These are phyloP conservation scores for Podarcis raffonei DNA, from an alignment of 2,113 vertebrate genomes.

Conservation along the genomic window DNA sequence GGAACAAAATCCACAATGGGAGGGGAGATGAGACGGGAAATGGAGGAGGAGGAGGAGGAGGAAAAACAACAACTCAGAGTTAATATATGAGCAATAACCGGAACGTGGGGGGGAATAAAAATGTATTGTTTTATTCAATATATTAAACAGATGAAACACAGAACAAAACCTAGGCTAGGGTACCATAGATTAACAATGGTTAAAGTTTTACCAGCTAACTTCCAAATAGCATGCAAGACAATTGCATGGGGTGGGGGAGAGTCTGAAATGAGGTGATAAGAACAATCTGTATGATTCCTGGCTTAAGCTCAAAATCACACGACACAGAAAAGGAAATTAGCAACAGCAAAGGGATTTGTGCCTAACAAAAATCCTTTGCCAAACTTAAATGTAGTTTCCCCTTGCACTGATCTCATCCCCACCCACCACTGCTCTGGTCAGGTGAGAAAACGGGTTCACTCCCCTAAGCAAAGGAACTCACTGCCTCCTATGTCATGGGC, in stretches of 20 bases:
- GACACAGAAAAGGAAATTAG: neutral
- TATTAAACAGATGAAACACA: constrained; percentile 67
- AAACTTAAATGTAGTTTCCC: neutral
- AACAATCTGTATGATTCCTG: neutral
- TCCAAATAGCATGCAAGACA: neutral
- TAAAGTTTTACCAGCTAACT: neutral
- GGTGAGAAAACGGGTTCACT: neutral
- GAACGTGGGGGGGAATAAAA: constrained; percentile 69
- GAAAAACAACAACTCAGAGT: constrained; percentile 79
- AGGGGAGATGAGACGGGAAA: constrained; percentile 76
- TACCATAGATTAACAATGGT: constrained; percentile 43
- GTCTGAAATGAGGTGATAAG: neutral
- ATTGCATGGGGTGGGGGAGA: neutral
- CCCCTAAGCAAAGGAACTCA: neutral
- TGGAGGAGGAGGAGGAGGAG: neutral
- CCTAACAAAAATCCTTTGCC: neutral
- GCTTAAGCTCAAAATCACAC: neutral
- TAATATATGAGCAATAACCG: constrained; percentile 82
- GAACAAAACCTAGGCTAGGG: constrained; percentile 32
- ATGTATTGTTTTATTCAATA: constrained; percentile 14
- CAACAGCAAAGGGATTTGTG: neutral
- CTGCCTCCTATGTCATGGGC: too few relatives aligned
- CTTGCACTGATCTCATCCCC: neutral
- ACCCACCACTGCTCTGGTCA: neutral
- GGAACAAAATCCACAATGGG: constrained; percentile 83